Percentiles rank a stretch among this genome's conserved stretches.
Evolutionary conservation across 2,888 invertebrate genomes (phyloP).

Genomic region (Scaptomyza reducta): DNA sequence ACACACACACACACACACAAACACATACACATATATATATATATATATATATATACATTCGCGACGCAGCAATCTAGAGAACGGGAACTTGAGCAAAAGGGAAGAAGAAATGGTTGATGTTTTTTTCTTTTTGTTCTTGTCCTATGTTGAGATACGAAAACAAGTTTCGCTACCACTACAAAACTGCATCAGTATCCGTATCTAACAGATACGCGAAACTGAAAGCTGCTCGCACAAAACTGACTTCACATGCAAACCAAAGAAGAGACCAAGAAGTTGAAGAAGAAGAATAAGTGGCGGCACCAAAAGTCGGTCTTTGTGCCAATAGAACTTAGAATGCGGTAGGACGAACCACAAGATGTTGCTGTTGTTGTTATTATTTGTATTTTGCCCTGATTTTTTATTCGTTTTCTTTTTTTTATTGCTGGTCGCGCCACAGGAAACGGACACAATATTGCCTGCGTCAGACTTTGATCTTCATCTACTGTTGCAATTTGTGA

Average conservation of each 20-base stretch:
- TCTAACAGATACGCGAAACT: conserved; percentile 68
- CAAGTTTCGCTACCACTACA: conserved; percentile 60
- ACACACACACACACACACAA: conserved; percentile 31
- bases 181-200: conserved; percentile 61
- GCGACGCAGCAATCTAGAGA: conserved; percentile 28
- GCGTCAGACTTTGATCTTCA: conserved; percentile 33
- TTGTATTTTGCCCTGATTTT: conserved; percentile 28
- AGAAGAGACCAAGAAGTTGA: background rate
- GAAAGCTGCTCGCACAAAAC: conserved; percentile 11
- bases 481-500: background rate
- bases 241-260: conserved; percentile 36
- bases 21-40: conserved; percentile 25
- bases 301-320: conserved; percentile 80
- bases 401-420: conserved; percentile 17
- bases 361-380: conserved; percentile 9
- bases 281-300: conserved; percentile 50
- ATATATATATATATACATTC: background rate
- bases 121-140: no score
- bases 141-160: conserved; percentile 47
- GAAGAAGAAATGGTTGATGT: background rate
- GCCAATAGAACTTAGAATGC: conserved; percentile 81
- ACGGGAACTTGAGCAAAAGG: conserved; percentile 26
- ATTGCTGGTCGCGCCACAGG: conserved; percentile 53
- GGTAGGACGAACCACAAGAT: conserved; percentile 58
- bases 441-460: conserved; percentile 41